A percentile compares a stretch with the other conserved stretches of the same genome.
phyloP scores from a whole-genome alignment of 1,140 invertebrate genomes.

The Panagrolaimus sp. region DNA sequence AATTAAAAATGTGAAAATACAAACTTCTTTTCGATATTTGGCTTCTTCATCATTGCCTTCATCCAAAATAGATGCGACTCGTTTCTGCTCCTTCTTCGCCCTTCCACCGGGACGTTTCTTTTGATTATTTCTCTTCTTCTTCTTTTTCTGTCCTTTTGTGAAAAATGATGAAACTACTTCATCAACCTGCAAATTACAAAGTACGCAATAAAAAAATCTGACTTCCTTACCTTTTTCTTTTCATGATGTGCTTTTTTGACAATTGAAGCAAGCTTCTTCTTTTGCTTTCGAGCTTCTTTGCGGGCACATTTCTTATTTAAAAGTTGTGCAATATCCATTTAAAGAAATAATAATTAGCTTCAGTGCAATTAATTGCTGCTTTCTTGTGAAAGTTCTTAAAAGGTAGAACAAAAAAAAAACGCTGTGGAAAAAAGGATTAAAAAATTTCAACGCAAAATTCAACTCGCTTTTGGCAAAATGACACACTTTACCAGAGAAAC shows the following conservation, averaged over 20 bases:
- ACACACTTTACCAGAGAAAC: too few relatives aligned
- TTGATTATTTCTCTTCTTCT: constrained; percentile 13
- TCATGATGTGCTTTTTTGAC: constrained; percentile 21
- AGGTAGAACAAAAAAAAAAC: too few relatives aligned
- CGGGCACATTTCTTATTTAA: not conserved
- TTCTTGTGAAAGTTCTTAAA: too few relatives aligned
- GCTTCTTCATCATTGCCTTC: not conserved
- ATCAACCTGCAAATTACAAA: constrained; percentile 11
- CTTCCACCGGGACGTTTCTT: constrained; percentile 1
- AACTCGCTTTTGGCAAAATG: too few relatives aligned
- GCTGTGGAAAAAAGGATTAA: too few relatives aligned
- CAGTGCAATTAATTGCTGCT: too few relatives aligned
- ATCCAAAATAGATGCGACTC: not conserved
- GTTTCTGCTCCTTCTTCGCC: not conserved
- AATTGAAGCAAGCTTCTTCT: constrained; percentile 19
- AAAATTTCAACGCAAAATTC: too few relatives aligned
- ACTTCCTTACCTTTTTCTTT: constrained; percentile 23
- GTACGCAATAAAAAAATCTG: not conserved
- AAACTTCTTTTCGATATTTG: not conserved
- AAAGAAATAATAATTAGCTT: too few relatives aligned
- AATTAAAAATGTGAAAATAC: not conserved
- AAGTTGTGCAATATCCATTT: constrained; percentile 13
- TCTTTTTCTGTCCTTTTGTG: constrained; percentile 9
- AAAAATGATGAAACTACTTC: constrained; percentile 10
- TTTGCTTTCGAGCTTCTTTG: constrained; percentile 17